phyloP scores from a whole-genome alignment of 1,140 invertebrate species.

The Eriocheir sinensis region DNA sequence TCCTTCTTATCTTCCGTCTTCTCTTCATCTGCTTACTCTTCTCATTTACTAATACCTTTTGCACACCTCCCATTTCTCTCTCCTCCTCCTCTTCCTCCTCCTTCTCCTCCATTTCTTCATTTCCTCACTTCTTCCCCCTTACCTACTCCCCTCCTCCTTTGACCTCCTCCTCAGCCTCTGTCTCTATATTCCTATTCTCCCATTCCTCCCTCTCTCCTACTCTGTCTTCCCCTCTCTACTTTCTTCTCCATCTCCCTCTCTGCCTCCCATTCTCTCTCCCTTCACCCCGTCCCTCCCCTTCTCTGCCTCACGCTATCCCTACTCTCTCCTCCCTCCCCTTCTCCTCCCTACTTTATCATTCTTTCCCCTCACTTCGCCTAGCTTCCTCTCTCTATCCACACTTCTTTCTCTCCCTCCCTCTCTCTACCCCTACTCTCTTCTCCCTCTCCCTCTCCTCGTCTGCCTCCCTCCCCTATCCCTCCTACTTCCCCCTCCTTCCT shows the following conservation, averaged over 20 bases:
- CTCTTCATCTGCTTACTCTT: not conserved
- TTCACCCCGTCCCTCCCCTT: too few species aligned
- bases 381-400: too few species aligned
- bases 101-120: slow-evolving; percentile 3
- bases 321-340: too few species aligned
- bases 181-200: not conserved
- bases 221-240: not conserved
- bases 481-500: not conserved
- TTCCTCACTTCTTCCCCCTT: not conserved
- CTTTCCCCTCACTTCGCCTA: too few species aligned
- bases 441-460: not conserved
- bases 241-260: not conserved
- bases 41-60: not conserved
- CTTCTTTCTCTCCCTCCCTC: too few species aligned
- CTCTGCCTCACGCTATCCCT: too few species aligned
- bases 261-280: too few species aligned
- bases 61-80: not conserved
- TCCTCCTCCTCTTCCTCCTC: not conserved
- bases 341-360: too few species aligned
- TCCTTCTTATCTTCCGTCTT: not conserved
- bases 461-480: not conserved
- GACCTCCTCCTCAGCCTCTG: not conserved
- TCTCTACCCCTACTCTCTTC: not conserved
- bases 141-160: not conserved
- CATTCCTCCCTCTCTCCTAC: not conserved